These are phyloP conservation scores for Microcebus griseorufus DNA, from an alignment of 2,113 vertebrate genomes.

Conservation along the genomic window DNA sequence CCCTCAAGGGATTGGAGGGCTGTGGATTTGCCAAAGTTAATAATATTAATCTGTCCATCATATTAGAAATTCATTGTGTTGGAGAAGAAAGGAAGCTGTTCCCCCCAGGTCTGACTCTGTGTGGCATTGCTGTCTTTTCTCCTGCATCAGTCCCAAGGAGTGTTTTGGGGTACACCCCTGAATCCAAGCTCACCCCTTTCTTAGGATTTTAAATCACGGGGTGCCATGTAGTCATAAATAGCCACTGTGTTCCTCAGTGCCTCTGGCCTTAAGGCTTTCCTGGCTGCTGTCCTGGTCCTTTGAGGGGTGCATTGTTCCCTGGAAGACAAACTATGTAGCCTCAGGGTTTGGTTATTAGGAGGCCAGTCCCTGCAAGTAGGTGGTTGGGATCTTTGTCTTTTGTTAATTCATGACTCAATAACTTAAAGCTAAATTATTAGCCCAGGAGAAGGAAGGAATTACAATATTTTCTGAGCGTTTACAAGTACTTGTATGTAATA, in stretches of 20 bases:
- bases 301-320: background rate
- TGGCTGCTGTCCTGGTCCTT: background rate
- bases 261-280: background rate
- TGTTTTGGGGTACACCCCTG: background rate
- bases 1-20: constrained; percentile 42
- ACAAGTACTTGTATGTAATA: background rate
- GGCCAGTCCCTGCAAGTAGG: background rate
- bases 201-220: background rate
- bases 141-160: background rate
- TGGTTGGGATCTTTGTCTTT: background rate
- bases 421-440: background rate
- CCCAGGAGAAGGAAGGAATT: background rate
- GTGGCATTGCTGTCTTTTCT: constrained; percentile 29
- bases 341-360: background rate
- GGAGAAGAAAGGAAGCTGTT: constrained; percentile 50
- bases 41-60: constrained; percentile 72
- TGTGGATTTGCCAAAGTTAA: constrained; percentile 78
- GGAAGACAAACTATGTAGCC: background rate
- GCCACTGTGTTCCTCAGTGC: background rate
- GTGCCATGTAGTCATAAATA: background rate
- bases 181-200: background rate
- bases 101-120: background rate
- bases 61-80: constrained; percentile 69
- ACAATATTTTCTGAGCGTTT: background rate
- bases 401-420: background rate